Conservation (phyloP, 2,888 invertebrate species). For the Torymus texanus region DNA sequence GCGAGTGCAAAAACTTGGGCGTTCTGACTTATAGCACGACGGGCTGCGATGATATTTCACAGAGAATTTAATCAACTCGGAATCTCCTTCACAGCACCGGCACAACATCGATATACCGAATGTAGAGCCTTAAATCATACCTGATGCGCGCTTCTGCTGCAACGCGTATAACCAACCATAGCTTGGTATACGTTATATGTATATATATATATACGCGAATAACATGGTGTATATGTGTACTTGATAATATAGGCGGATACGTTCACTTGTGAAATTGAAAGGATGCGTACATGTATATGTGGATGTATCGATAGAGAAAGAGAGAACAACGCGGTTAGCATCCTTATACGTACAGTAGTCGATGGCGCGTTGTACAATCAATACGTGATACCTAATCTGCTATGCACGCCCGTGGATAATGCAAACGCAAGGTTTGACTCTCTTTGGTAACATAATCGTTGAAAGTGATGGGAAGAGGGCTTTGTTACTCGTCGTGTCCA, state of each 20-base stretch:
- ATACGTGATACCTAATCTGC: constrained; percentile 10
- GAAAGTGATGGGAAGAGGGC: too few species aligned
- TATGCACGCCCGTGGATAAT: background rate
- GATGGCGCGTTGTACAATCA: background rate
- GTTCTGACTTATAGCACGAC: constrained; percentile 3
- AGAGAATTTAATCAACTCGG: constrained; percentile 45
- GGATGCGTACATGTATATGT: too few species aligned
- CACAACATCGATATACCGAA: constrained; percentile 21
- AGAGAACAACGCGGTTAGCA: too few species aligned
- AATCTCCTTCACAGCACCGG: constrained; percentile 2
- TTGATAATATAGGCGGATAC: too few species aligned
- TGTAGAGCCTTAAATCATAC: constrained; percentile 38
- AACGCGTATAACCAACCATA: background rate
- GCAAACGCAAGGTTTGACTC: too few species aligned
- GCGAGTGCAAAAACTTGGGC: background rate
- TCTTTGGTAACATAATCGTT: too few species aligned
- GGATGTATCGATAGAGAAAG: too few species aligned
- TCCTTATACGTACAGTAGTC: too few species aligned
- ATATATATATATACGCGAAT: too few species aligned
- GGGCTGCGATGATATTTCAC: constrained; percentile 35
- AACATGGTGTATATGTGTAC: too few species aligned
- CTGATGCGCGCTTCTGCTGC: background rate
- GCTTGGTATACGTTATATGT: background rate
- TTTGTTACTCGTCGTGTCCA: too few species aligned
- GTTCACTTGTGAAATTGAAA: too few species aligned